phyloP scores from a whole-genome alignment of 2,113 vertebrate species.

The Eubucco bourcierii region DNA sequence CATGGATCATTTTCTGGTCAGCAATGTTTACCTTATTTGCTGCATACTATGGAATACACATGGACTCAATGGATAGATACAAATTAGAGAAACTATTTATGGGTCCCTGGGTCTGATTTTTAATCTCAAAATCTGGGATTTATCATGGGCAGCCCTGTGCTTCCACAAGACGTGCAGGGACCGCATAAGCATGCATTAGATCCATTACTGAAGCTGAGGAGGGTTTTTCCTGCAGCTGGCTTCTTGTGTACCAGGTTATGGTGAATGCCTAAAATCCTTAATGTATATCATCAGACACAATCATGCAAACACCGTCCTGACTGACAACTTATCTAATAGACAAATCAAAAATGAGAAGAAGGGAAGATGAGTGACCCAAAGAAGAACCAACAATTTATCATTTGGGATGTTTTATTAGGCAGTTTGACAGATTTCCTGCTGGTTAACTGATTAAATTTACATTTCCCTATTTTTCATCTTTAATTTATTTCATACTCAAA shows the following conservation, averaged over 20 bases:
- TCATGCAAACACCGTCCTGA: neutral
- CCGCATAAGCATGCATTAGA: accelerated
- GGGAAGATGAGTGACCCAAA: neutral
- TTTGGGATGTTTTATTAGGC: constrained; percentile 5
- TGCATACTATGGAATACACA: accelerated
- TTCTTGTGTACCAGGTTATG: neutral
- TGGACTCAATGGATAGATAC: neutral
- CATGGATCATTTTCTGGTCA: neutral
- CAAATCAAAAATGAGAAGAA: constrained; percentile 1
- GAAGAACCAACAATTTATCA: constrained; percentile 25
- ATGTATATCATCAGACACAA: neutral
- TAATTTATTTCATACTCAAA: constrained; percentile 41
- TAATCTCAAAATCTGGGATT: neutral
- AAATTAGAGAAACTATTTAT: neutral
- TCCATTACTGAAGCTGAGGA: neutral
- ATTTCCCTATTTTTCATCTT: constrained; percentile 36
- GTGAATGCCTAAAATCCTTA: neutral
- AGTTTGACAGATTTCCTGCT: constrained; percentile 28
- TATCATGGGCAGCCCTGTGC: neutral
- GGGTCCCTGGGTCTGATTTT: neutral
- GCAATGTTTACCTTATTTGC: neutral
- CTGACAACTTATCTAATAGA: neutral
- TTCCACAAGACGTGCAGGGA: neutral
- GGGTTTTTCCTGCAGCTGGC: neutral
- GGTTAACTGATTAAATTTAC: constrained; percentile 32